A percentile compares a stretch with the other conserved stretches of the same genome.
phyloP scores from a whole-genome alignment of 2,888 invertebrate genomes.

The Electrophaes corylata region DNA sequence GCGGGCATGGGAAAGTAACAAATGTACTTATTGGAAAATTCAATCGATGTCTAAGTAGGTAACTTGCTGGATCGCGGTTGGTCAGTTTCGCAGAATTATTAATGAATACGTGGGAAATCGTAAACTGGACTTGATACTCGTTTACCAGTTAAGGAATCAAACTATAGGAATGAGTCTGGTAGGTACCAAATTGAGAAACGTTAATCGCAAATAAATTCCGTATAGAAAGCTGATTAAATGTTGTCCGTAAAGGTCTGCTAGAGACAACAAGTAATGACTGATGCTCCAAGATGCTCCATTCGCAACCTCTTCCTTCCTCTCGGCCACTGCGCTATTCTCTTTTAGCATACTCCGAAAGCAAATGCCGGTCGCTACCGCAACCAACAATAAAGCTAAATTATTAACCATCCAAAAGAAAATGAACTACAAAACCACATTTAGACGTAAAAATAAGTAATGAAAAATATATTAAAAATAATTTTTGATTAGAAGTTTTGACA shows the following conservation, averaged over 20 bases:
- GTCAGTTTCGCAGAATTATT: neutral
- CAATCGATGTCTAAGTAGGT: slow-evolving; percentile 13
- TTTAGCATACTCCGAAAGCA: slow-evolving; percentile 45
- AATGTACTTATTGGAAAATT: slow-evolving; percentile 21
- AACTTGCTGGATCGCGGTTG: neutral
- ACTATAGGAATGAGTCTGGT: neutral
- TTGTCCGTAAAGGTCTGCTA: slow-evolving; percentile 56
- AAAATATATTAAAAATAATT: slow-evolving; percentile 31
- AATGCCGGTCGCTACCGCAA: slow-evolving; percentile 39
- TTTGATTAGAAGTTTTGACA: slow-evolving; percentile 28
- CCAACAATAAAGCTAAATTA: slow-evolving; percentile 44
- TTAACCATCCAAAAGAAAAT: slow-evolving; percentile 47
- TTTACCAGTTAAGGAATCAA: neutral
- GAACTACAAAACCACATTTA: slow-evolving; percentile 29
- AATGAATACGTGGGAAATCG: neutral
- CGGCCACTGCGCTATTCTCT: slow-evolving; percentile 35
- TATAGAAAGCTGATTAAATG: slow-evolving; percentile 53
- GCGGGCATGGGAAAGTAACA: slow-evolving; percentile 31
- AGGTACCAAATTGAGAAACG: slow-evolving; percentile 58
- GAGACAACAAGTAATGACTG: slow-evolving; percentile 44
- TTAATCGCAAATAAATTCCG: slow-evolving; percentile 55
- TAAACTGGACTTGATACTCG: neutral
- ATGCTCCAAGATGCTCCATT: slow-evolving; percentile 44
- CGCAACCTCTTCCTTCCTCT: slow-evolving; percentile 34
- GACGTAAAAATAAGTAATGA: slow-evolving; percentile 24